Evolutionary conservation across 2,113 vertebrate genomes (phyloP), one percentile per base, ranked within the genome.

Genomic region (Platichthys flesus): DNA sequence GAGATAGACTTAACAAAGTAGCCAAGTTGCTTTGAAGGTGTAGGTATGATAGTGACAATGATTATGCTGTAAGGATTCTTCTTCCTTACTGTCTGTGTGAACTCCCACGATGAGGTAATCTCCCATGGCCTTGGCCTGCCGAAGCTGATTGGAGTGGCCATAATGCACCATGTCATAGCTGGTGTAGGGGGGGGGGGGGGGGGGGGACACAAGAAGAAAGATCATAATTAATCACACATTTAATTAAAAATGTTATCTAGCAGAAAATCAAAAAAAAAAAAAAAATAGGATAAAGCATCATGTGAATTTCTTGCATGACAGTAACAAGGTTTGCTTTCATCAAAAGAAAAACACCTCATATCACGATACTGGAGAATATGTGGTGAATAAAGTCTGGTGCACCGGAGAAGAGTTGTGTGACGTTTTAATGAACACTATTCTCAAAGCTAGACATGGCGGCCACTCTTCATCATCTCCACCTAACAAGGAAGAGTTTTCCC

Each of bases 161-260:
- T 98, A 99, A 88, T 99, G 98, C 21, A 99, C 97, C 98, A 99
- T 99, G 94, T 99, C 98, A 26, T 99, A 99, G 93, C 98, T 99
- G 89, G 5, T 83, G 82, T 26, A 23, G 23, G 23, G 24, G 24
- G 24, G 24, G 76, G 64, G 51, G 23, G 23, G 24, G 24, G 24
- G 24, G 76, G 64, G 51, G 72, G 65, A 57, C 15, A 57, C 23
- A 57, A 3, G 13, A 9, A 10, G 31, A 31, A 31, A 31, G 6
- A 31, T 1, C 31, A 31, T 31, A 31, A 31, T 7, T 52, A 52
- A 2, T 20, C 18, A 52, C 18, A 20, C 8, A 9, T 52, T 20
- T 42, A 37, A 37, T 37, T 37, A 2, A 9, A n/a, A 6, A 52
- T n/a, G n/a, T 2, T 7, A 20, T 20, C 20, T 9, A 20, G 2